These are phyloP conservation scores for Gnathochromis pfefferi DNA, from an alignment of 2,113 vertebrate species.

Conservation along the genomic window DNA sequence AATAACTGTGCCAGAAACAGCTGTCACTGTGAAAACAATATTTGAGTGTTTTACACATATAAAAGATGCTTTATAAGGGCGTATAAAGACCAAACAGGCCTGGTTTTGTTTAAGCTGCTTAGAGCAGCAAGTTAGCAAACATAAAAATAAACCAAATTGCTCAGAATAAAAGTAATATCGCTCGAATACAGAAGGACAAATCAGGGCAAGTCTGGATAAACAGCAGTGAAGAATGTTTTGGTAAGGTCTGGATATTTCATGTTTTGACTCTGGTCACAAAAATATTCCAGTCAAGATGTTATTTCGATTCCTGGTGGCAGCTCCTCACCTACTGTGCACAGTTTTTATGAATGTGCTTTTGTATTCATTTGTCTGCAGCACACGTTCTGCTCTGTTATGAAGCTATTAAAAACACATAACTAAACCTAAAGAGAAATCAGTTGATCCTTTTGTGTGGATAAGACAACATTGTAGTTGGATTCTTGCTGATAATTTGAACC, in stretches of 20 bases:
- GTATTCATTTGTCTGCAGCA: neutral
- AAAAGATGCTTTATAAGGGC: conserved; percentile 26
- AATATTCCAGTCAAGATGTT: conserved; percentile 14
- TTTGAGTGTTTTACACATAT: neutral
- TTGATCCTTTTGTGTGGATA: neutral
- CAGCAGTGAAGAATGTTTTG: neutral
- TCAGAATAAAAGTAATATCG: neutral
- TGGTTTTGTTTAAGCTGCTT: neutral
- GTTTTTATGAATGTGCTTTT: neutral
- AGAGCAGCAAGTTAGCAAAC: neutral
- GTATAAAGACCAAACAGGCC: neutral
- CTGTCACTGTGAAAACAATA: conserved; percentile 6
- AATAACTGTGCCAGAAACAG: conserved; percentile 1
- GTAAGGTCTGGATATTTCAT: neutral
- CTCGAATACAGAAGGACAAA: neutral
- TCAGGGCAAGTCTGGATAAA: neutral
- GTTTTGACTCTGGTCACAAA: neutral
- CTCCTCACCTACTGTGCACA: neutral
- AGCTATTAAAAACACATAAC: neutral
- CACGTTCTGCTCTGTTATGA: neutral
- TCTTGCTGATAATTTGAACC: neutral
- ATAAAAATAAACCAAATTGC: neutral
- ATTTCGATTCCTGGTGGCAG: neutral
- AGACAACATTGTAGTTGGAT: neutral
- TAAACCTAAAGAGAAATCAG: neutral